Evolutionary conservation across 2,797 vertebrate genomes (phyloP).

Genomic region (Tenualosa ilisha): DNA sequence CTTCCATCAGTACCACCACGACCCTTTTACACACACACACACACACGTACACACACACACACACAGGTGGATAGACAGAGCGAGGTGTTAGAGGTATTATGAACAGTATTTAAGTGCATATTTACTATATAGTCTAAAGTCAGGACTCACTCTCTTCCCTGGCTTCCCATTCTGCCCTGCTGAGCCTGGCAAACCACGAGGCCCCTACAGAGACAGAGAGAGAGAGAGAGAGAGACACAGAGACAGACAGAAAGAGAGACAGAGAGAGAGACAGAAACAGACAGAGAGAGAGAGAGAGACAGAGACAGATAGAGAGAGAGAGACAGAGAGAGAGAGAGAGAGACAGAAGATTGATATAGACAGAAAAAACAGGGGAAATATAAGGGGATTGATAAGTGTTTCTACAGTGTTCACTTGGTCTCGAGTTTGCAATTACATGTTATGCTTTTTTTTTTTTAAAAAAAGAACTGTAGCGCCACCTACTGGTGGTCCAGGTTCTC

Average conservation of each 20-base stretch:
- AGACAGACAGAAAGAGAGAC: background rate
- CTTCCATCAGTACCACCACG: constrained; percentile 86
- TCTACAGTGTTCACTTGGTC: no score
- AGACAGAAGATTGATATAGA: background rate
- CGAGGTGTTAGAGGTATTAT: background rate
- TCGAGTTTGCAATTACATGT: background rate
- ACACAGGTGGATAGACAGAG: background rate
- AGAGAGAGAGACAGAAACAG: background rate
- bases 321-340: background rate
- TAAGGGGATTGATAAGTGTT: no score
- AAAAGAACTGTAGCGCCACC: constrained; percentile 40
- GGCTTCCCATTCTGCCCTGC: background rate
- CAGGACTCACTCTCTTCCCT: background rate
- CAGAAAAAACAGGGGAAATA: no score
- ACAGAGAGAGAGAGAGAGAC: background rate
- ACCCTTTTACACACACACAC: constrained; percentile 72
- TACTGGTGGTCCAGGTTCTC: constrained; percentile 86
- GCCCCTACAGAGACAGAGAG: constrained; percentile 13
- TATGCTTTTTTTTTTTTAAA: background rate
- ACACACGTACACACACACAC: constrained; percentile 12
- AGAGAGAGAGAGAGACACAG: background rate
- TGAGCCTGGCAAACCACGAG: background rate
- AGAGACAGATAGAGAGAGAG: background rate
- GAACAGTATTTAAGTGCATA: background rate
- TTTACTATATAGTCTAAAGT: background rate